Evolutionary conservation across 2,888 invertebrate species (phyloP), one percentile per base, ranked within the genome.

Genomic region (Sphaerophoria taeniata): DNA sequence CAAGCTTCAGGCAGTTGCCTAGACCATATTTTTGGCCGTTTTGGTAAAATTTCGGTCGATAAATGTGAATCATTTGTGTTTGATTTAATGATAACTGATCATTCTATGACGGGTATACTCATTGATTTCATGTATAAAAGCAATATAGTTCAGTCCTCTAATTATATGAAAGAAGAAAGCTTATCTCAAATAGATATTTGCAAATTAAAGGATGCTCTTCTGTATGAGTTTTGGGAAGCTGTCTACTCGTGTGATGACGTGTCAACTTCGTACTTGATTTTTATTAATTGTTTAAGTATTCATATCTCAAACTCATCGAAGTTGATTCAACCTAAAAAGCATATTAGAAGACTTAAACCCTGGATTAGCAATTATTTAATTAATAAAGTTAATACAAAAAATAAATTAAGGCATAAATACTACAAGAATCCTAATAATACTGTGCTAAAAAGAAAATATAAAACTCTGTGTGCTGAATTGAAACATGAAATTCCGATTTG

Each of bases 401-500:
- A 49, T 49, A 49, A 49, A 49, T 9, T 39, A 7, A 39, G 24
- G 0, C 14, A 73, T 55, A 73, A 73, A 63, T n/a, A n/a, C 6
- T 47, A 4, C 0, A 43, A 63, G 11, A 53, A 43, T 5, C 61
- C 43, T 14, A 33, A 31, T 12, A 14, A 33, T 33, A 45, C 43
- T 11, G 0, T 43, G 7, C 53, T 43, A 31, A 60, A 53, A 24
- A 39, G 11, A 3, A 51, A 51, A 11, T 58, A 72, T 14, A 72
- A 72, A 31, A 72, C 39, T 39, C 2, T 60, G n/a, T 53, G 61
- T 31, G 3, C 11, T 5, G 11, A 73, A 73, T 47, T 73, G 6
- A 73, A 73, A 39, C 60, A 1, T 11, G 51, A 60, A 14, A 60
- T 72, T 9, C 71, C 60, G 3, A n/a, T 51, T 39, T 60, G 60